These are phyloP conservation scores for Macrotus californicus DNA, from an alignment of 2,113 vertebrate genomes.

Conservation along the genomic window DNA sequence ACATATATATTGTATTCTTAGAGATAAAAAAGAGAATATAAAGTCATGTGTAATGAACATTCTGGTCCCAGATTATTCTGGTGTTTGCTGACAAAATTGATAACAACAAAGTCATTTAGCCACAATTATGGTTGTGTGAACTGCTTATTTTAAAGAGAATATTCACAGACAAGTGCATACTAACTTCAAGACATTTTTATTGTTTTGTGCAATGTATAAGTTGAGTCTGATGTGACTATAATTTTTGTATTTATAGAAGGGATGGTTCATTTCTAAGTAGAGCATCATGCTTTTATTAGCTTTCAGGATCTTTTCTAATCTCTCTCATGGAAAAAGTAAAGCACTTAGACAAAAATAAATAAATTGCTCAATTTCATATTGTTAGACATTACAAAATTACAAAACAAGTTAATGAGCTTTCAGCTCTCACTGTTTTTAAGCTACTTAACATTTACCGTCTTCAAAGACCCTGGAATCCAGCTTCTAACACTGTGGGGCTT, in stretches of 20 bases:
- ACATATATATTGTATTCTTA: neutral
- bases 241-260: slow-evolving; percentile 16
- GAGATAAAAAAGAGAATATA: neutral
- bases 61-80: neutral
- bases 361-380: neutral
- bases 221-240: neutral
- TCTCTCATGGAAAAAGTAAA: neutral
- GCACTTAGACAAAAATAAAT: neutral
- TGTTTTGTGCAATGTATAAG: neutral
- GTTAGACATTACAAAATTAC: neutral
- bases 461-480: neutral
- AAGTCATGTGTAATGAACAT: neutral
- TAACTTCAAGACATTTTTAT: slow-evolving; percentile 5
- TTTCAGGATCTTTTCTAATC: neutral
- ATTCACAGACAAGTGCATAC: neutral
- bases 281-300: neutral
- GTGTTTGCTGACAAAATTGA: neutral
- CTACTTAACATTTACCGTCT: neutral
- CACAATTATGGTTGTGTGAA: neutral
- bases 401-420: neutral
- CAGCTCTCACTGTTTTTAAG: neutral
- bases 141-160: slow-evolving; percentile 22
- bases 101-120: neutral
- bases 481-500: neutral
- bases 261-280: slow-evolving; percentile 8